These are phyloP conservation scores for Artemia franciscana DNA, from an alignment of 1,140 invertebrate genomes.

Conservation along the genomic window DNA sequence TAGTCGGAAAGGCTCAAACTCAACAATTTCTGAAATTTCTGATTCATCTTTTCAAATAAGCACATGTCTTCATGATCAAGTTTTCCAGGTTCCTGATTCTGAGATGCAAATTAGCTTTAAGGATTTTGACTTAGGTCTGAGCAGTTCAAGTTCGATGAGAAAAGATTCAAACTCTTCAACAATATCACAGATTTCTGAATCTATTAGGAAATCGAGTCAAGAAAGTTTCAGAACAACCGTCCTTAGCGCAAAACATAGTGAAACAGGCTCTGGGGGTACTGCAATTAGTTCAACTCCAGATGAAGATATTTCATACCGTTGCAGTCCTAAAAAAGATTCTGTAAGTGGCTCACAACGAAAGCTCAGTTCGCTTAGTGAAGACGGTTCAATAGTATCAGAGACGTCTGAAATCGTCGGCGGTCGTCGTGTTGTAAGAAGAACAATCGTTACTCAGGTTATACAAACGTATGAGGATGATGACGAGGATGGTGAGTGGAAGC, in stretches of 20 bases:
- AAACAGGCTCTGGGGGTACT: too few relatives aligned
- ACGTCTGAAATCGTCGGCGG: neutral
- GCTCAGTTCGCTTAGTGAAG: neutral
- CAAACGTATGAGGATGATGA: constrained; percentile 6
- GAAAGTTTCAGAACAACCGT: too few relatives aligned
- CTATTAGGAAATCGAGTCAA: too few relatives aligned
- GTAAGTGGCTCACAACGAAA: too few relatives aligned
- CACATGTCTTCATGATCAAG: neutral
- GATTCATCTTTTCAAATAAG: neutral
- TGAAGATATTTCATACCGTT: too few relatives aligned
- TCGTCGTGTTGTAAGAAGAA: neutral
- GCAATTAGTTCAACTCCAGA: too few relatives aligned
- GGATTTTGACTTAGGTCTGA: neutral
- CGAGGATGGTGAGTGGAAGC: constrained; percentile 10
- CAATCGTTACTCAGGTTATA: neutral
- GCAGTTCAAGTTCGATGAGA: neutral
- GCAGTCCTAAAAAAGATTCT: too few relatives aligned
- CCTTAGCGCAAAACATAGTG: too few relatives aligned
- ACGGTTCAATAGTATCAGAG: neutral
- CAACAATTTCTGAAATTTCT: neutral
- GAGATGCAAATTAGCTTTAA: neutral
- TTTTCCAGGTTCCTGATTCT: neutral
- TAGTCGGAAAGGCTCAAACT: neutral
- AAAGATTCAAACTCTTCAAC: neutral
- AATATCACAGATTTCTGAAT: neutral